Conservation (phyloP, 2,113 vertebrate genomes). For the Cathartes aura region DNA sequence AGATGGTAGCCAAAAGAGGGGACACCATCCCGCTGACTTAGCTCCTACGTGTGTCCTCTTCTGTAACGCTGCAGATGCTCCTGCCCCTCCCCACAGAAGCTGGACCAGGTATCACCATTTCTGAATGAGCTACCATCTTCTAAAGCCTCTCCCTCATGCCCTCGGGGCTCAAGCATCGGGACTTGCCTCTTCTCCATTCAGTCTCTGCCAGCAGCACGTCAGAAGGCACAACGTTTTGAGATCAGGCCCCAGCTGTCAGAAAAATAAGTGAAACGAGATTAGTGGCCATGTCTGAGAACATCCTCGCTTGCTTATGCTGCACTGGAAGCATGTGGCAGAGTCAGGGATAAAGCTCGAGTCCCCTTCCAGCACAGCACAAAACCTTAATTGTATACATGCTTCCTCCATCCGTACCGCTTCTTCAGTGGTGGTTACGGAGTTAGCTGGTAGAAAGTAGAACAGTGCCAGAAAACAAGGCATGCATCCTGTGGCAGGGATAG, state of each 20-base stretch:
- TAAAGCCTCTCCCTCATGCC: background rate
- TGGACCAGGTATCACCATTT: background rate
- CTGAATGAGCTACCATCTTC: background rate
- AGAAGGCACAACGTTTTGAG: background rate
- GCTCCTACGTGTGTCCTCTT: background rate
- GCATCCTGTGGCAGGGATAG: background rate
- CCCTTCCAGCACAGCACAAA: background rate
- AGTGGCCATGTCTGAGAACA: background rate
- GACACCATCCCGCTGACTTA: background rate
- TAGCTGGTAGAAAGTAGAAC: background rate
- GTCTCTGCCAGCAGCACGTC: background rate
- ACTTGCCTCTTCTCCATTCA: background rate
- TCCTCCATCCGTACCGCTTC: fast-evolving
- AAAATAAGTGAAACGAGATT: conserved; percentile 24
- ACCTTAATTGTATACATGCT: background rate
- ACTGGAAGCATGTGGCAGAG: background rate
- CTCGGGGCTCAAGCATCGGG: background rate
- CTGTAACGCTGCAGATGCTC: background rate
- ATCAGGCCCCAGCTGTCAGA: conserved; percentile 20
- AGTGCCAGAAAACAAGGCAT: background rate
- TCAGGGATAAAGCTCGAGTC: background rate
- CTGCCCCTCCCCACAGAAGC: background rate
- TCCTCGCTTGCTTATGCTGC: background rate
- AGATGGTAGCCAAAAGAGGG: background rate
- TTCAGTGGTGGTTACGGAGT: fast-evolving